Evolutionary conservation across 1,140 invertebrate genomes (phyloP), one percentile per base, ranked within the genome.

Genomic region (Drosophila saltans): DNA sequence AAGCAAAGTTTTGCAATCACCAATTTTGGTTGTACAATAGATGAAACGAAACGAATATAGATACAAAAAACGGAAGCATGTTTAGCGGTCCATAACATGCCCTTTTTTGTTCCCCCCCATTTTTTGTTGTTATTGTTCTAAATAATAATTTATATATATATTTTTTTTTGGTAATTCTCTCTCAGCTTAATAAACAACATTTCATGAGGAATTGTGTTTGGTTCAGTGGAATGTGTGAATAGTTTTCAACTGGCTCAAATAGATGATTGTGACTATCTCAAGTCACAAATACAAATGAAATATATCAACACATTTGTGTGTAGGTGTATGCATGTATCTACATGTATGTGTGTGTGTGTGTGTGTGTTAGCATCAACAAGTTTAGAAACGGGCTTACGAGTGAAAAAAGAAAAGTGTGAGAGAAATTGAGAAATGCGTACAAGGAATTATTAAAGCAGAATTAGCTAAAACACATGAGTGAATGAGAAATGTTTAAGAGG

Each of bases 1-100:
- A 80, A 60, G 64, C 56, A 72, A 75, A 66, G 75, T 81, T 81
- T 82, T 72, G 66, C 80, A 82, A 82, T 78, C 45, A 63, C 7
- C 66, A 66, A 70, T 63, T 69, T 55, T 36, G 45, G 66, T 67
- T 70, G 57, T 41, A 71, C 61, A 71, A 40, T 55, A 55, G 2
- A 36, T 36, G 33, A 36, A 36, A 8, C 33, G 2, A 58, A 43
- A 8, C 33, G 2, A 58, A 43, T 30, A 60, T 39, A 67, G 33
- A 16, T 39, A 45, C 26, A 39, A 4, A 3, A 3, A 70, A 57
- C 64, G 63, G 66, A 70, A 58, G 63, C 55, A 48, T 57, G 63
- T 41, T 67, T 61, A 82, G 60, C 71, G 71, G 64, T 39, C 80
- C 80, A 59, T 64, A 68, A 75, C 70, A 48, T 57, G 30, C 26